Base-by-base conservation (phyloP, 2,888 invertebrate species). In the Tethea ocularis region DNA sequence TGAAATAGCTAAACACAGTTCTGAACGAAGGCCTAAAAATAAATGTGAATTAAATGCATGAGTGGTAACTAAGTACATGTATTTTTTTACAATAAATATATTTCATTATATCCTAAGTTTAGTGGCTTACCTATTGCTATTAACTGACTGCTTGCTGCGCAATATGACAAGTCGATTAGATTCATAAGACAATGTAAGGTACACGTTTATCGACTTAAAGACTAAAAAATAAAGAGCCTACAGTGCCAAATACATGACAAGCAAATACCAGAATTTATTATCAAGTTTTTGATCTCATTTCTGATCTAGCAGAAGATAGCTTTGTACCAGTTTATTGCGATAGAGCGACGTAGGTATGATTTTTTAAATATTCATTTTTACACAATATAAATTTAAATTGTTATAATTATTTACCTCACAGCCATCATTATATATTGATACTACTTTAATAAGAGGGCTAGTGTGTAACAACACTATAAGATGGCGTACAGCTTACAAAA, bases 351-450 rank as follows among this genome's bases (percentile, higher is more conserved):
- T 65, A 67, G 69, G n/a, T n/a, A 75, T 70, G 70, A 77, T 85
- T 87, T 82, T 83, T 80, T 82, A 68, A 71, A 71, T 72, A 74
- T 76, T 74, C 82, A 83, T 83, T 81, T 90, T 90, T 90, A 91
- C 87, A 90, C 80, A 89, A 89, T 92, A 92, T 90, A 89, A 90
- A 89, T 91, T 92, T 91, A 91, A 93, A 90, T 89, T 89, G 91
- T 92, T 91, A 86, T 75, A 86, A 90, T 89, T 86, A 89, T 89
- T 91, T 91, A 92, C 88, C 93, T 93, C 93, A 93, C 93, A 93
- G 93, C 93, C 93, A 93, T 93, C 93, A 91, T 92, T 93, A 92
- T 88, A 91, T 91, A 92, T 91, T 92, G 93, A 91, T 89, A 89
- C 92, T 92, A 93, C 92, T 89, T 91, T 90, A 88, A 90, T 89